Conservation (phyloP, 2,888 invertebrate genomes). For the Cantharis rustica region DNA sequence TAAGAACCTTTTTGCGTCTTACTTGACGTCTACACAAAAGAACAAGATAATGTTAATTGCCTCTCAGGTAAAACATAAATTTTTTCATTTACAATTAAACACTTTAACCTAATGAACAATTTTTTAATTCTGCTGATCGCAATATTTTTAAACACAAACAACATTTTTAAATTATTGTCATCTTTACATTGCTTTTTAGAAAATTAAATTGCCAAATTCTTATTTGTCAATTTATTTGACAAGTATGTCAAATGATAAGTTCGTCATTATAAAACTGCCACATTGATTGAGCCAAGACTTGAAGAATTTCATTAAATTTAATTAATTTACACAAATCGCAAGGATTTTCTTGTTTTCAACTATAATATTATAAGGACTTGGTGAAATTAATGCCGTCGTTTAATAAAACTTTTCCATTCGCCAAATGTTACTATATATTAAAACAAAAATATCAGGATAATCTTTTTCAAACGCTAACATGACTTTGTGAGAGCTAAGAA, state of each 20-base stretch:
- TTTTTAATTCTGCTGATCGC: not conserved
- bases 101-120: not conserved
- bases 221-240: no score
- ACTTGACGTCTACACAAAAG: conserved; percentile 23
- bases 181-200: no score
- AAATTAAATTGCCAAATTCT: no score
- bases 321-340: not conserved
- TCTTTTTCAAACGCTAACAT: no score
- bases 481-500: no score
- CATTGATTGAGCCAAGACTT: not conserved
- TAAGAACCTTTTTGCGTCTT: conserved; percentile 20
- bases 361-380: not conserved
- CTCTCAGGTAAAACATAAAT: conserved; percentile 22
- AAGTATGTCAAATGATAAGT: not conserved
- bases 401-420: no score
- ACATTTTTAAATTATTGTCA: no score
- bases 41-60: conserved; percentile 25
- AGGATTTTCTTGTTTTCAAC: not conserved
- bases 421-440: no score
- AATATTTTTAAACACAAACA: not conserved
- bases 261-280: not conserved
- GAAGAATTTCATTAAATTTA: not conserved
- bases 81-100: conserved; percentile 10
- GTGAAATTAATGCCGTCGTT: no score
- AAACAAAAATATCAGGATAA: no score